phyloP scores from a whole-genome alignment of 30 jellyfish, hydroid and myxozoan species.

The Clytia hemisphaerica region DNA sequence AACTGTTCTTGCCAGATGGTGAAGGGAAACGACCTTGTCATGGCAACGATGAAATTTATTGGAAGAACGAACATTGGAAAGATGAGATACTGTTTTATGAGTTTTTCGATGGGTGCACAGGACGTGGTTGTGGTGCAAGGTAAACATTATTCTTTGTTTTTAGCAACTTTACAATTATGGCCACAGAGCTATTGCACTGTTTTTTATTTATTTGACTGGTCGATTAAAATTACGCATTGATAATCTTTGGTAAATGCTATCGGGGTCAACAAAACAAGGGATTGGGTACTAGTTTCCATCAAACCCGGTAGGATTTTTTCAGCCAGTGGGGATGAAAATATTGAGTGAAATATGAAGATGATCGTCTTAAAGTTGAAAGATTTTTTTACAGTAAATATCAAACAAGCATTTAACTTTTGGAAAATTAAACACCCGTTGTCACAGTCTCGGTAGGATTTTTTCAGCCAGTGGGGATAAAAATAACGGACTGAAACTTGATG shows the following conservation, averaged over 20 bases:
- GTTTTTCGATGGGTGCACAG: slow-evolving; percentile 76
- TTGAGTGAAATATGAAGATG: too few relatives aligned
- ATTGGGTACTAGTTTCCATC: neutral
- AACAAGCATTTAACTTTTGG: too few relatives aligned
- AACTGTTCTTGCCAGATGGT: slow-evolving; percentile 51
- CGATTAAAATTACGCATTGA: neutral
- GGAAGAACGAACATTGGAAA: slow-evolving; percentile 61
- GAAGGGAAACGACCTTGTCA: slow-evolving; percentile 86
- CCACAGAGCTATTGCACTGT: neutral
- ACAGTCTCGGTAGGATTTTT: too few relatives aligned
- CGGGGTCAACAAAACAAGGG: neutral
- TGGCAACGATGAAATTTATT: slow-evolving; percentile 71
- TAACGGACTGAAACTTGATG: too few relatives aligned
- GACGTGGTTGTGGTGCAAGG: slow-evolving; percentile 98
- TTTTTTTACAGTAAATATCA: too few relatives aligned
- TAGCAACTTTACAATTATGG: neutral
- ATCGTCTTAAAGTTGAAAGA: too few relatives aligned
- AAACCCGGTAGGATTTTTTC: too few relatives aligned
- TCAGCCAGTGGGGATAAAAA: too few relatives aligned
- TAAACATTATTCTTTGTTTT: neutral
- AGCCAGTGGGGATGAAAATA: too few relatives aligned
- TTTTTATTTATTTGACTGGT: neutral
- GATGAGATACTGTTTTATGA: slow-evolving; percentile 76
- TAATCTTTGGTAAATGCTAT: too few relatives aligned
- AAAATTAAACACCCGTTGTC: too few relatives aligned